These are phyloP conservation scores for Sialis fuliginosa DNA, from an alignment of 2,888 invertebrate species.

Conservation along the genomic window DNA sequence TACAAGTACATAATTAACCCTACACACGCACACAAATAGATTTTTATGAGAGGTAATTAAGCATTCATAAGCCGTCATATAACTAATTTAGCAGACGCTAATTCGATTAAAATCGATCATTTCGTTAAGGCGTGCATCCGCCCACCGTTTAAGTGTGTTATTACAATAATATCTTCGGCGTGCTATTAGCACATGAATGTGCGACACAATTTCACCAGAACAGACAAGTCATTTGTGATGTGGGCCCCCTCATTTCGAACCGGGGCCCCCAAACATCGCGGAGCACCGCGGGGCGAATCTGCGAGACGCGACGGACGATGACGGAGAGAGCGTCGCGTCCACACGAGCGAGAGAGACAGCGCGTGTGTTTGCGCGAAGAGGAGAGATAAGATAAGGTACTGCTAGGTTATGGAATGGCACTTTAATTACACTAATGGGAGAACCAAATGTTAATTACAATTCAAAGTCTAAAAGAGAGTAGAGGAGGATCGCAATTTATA, in stretches of 20 bases:
- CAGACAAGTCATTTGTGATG: not conserved
- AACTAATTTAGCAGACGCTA: not conserved
- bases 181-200: not conserved
- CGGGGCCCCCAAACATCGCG: not conserved
- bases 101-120: not conserved
- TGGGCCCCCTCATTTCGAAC: not conserved
- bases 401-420: constrained; percentile 45
- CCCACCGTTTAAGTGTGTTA: not conserved
- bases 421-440: constrained; percentile 65
- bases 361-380: constrained; percentile 18
- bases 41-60: too few relatives aligned
- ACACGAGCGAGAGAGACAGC: constrained; percentile 7
- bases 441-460: constrained; percentile 58
- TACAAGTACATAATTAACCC: too few relatives aligned
- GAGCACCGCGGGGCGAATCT: not conserved
- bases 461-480: constrained; percentile 41
- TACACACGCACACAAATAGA: too few relatives aligned
- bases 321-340: not conserved
- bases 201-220: not conserved
- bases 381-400: constrained; percentile 26
- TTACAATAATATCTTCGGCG: not conserved
- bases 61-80: too few relatives aligned
- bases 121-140: not conserved
- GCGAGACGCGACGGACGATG: not conserved
- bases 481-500: constrained; percentile 24